Conservation (phyloP, 64 coral and sea anemone species). For the Astreopora myriophthalma region DNA sequence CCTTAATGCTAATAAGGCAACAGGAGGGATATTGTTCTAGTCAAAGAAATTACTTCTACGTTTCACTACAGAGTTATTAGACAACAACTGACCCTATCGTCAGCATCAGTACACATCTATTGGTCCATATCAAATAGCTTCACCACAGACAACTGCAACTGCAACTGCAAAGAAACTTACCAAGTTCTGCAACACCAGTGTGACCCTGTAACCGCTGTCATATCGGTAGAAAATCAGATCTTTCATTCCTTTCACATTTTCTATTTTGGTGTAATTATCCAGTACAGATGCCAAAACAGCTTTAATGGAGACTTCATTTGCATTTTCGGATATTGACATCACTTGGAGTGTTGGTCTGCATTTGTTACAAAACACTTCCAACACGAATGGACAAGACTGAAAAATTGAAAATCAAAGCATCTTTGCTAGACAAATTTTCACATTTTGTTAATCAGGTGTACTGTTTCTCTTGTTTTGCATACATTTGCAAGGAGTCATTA, state of each 20-base stretch:
- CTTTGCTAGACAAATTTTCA: too few relatives aligned
- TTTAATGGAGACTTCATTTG: conserved; percentile 30
- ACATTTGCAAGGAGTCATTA: too few relatives aligned
- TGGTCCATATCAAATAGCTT: too few relatives aligned
- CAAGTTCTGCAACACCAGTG: conserved; percentile 81
- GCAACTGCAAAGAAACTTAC: conserved; percentile 13
- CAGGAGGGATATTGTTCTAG: too few relatives aligned
- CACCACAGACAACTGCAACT: too few relatives aligned
- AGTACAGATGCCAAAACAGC: conserved; percentile 73
- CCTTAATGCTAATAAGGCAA: too few relatives aligned
- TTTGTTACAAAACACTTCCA: conserved; percentile 86
- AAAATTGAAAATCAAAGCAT: not conserved
- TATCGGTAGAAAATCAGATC: conserved; percentile 91
- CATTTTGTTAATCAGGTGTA: too few relatives aligned
- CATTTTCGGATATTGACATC: conserved; percentile 30
- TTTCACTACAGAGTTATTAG: too few relatives aligned
- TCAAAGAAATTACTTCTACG: too few relatives aligned
- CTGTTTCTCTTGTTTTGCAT: too few relatives aligned
- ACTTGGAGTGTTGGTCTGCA: conserved; percentile 77
- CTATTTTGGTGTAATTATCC: conserved; percentile 60
- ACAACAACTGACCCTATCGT: too few relatives aligned
- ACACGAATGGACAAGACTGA: conserved; percentile 78
- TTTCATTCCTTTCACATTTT: conserved; percentile 91
- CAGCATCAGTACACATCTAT: too few relatives aligned
- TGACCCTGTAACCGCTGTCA: conserved; percentile 62